Conservation (phyloP, 2,888 invertebrate genomes). For the Nemurella pictetii region DNA sequence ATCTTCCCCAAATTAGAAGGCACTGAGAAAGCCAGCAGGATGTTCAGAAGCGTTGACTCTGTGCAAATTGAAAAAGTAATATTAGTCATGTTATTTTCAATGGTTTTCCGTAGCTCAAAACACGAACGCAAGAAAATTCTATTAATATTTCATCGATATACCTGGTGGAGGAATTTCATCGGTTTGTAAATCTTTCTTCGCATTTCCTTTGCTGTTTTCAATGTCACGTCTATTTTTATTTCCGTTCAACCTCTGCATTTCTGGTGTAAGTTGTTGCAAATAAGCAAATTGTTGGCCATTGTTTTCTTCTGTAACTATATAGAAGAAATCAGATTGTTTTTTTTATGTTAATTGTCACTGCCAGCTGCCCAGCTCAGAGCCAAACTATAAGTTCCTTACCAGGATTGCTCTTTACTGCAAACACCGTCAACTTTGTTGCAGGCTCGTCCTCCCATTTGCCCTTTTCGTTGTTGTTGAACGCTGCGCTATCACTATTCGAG, state of each 20-base stretch:
- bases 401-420: not conserved
- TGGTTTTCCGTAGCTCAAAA: too few species aligned
- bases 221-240: not conserved
- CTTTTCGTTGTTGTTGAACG: not conserved
- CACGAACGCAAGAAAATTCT: too few species aligned
- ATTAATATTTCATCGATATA: too few species aligned
- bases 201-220: not conserved
- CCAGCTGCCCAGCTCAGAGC: too few species aligned
- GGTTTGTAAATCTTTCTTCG: not conserved
- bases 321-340: not conserved
- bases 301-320: not conserved
- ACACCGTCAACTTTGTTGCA: not conserved
- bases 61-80: too few species aligned
- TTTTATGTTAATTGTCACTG: not conserved
- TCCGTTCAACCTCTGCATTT: not conserved
- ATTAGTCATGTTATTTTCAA: too few species aligned
- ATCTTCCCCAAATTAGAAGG: slow-evolving; percentile 48
- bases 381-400: not conserved
- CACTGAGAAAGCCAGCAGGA: slow-evolving; percentile 55
- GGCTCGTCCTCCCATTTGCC: not conserved
- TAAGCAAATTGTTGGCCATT: not conserved
- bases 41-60: not conserved
- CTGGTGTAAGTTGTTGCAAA: not conserved
- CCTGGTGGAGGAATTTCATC: not conserved
- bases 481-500: not conserved